Percentiles rank a stretch among this genome's conserved stretches.
These are phyloP conservation scores for Bombus impatiens DNA, from an alignment of 1,140 invertebrate genomes.

Conservation along the genomic window DNA sequence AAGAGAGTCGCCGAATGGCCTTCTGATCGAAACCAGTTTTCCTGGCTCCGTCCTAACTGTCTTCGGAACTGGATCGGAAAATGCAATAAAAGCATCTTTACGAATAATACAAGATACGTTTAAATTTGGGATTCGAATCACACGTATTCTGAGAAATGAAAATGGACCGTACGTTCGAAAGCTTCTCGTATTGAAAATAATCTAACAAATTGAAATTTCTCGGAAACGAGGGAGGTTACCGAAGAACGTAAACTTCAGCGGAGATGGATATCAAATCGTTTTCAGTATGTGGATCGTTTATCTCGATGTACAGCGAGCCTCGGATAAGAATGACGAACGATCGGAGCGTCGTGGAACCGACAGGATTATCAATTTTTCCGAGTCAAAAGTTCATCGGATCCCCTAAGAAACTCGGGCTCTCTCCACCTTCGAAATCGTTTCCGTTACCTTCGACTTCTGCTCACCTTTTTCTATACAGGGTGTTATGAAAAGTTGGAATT, in stretches of 20 bases:
- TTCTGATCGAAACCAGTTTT: not conserved
- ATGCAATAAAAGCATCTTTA: no score
- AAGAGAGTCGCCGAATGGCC: not conserved
- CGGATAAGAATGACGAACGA: constrained; percentile 45
- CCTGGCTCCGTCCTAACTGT: not conserved
- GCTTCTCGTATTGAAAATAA: no score
- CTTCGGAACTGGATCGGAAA: not conserved
- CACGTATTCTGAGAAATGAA: no score
- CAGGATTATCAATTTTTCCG: constrained; percentile 32
- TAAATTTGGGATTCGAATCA: not conserved
- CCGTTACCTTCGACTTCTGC: not conserved
- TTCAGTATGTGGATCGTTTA: not conserved
- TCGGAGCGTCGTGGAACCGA: not conserved
- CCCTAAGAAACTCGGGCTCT: not conserved
- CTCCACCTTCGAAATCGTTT: not conserved
- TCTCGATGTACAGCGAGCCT: not conserved
- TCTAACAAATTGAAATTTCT: no score
- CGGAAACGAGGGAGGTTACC: no score
- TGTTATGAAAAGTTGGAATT: no score
- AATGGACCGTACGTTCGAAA: not conserved
- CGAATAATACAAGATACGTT: not conserved
- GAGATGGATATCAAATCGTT: constrained; percentile 11
- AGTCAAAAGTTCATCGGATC: not conserved
- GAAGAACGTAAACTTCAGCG: not conserved
- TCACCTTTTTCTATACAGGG: not conserved